Base-by-base conservation (phyloP, 2,797 vertebrate genomes). In the Setipinna tenuifilis region DNA sequence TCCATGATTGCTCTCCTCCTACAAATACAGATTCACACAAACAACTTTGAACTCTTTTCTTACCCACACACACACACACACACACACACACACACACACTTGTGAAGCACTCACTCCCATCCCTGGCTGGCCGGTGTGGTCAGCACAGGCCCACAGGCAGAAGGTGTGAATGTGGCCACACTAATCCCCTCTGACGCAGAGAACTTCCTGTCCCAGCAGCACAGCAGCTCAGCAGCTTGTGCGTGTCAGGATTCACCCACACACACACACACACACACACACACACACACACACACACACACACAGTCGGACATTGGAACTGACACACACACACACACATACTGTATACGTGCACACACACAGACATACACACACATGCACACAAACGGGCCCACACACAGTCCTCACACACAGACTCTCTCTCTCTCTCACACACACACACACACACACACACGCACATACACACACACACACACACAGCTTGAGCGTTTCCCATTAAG, bases 401-500 rank as follows among this genome's bases (percentile, higher is more conserved):
- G 9, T 12, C 57, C 46, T 4, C 46, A 48, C 46, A 48, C 46
- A 48, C 46, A 48, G 4, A 48, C 46, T 4, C 50, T 2, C 5
- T 50, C 6, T 48, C 21, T 48, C 21, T 0, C 50, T 50, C 82
- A 59, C 54, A 50, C 61, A 41, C 17, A 54, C 2, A 54, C 50
- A 54, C 61, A 25, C 61, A 65, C 21, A 65, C 21, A 10, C 61
- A 25, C n/a, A 25, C n/a, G 11, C 21, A 65, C n/a, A 65, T 6
- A n/a, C 58, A 61, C 58, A 61, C 58, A 61, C 58, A 57, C 48
- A 44, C 31, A 46, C 50, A 41, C 25, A 83, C 62, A 85, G 71
- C 62, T 57, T 58, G n/a, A 2, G 82, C 50, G 71, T 83, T 61
- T 83, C 81, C 44, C 85, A 83, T 85, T 87, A 87, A 25, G 65